Percentiles rank a stretch among this genome's conserved stretches.
Conservation (phyloP, 2,797 vertebrate species). For the Chelon auratus region DNA sequence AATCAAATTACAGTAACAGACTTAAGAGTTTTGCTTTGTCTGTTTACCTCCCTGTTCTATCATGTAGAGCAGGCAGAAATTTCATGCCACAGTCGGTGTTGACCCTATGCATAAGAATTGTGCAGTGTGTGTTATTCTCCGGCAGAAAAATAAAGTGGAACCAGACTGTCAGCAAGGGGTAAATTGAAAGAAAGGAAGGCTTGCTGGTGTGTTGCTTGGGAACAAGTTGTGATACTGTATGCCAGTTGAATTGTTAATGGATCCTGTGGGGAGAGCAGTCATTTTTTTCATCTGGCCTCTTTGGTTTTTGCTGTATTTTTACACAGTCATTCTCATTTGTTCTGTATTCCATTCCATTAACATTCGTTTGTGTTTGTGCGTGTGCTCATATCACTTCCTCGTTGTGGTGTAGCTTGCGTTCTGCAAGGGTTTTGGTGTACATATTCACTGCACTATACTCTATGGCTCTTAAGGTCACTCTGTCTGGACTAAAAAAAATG, state of each 20-base stretch:
- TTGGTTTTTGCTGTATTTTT: neutral
- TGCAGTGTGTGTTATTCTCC: constrained; percentile 10
- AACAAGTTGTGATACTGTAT: constrained; percentile 45
- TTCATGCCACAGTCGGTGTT: neutral
- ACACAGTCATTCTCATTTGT: neutral
- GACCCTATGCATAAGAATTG: constrained; percentile 8
- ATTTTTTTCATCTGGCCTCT: constrained; percentile 6
- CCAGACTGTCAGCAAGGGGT: constrained; percentile 52
- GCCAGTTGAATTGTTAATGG: constrained; percentile 39
- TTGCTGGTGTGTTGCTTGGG: constrained; percentile 62
- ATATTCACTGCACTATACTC: neutral
- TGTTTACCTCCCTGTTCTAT: too few relatives aligned
- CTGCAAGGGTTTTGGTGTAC: constrained; percentile 8
- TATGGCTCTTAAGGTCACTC: constrained; percentile 23
- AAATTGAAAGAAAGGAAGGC: constrained; percentile 38
- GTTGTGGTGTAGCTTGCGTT: constrained; percentile 2
- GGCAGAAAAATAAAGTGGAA: constrained; percentile 27
- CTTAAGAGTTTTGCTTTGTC: too few relatives aligned
- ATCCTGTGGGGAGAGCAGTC: neutral
- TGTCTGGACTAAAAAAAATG: neutral
- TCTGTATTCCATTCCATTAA: neutral
- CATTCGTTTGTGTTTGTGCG: neutral
- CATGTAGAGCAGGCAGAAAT: neutral
- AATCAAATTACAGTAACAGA: too few relatives aligned
- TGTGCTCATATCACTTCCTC: constrained; percentile 13